A percentile compares a stretch with the other conserved stretches of the same genome.
phyloP scores from a whole-genome alignment of 2,888 invertebrate genomes.

The Ashinkailepas kermadecensis region DNA sequence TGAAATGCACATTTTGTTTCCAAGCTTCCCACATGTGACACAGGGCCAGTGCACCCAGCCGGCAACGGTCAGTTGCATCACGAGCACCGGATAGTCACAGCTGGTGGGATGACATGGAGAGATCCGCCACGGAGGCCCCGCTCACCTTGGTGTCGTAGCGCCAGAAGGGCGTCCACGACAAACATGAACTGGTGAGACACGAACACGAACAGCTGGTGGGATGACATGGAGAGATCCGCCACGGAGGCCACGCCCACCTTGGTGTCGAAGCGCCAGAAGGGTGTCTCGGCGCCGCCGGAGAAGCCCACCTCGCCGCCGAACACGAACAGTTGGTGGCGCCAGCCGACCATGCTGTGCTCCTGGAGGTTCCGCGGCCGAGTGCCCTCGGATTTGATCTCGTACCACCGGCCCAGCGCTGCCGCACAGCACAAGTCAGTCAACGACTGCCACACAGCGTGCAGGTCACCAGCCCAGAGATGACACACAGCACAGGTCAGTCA shows the following conservation, averaged over 20 bases:
- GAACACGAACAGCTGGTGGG: too few species aligned
- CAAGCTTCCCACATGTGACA: too few species aligned
- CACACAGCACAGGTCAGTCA: too few species aligned
- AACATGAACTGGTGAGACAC: conserved; percentile 62
- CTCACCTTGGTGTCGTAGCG: conserved; percentile 65
- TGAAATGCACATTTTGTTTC: too few species aligned
- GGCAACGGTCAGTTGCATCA: too few species aligned
- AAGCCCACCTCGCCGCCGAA: conserved; percentile 82
- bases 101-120: too few species aligned
- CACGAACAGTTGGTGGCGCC: conserved; percentile 65
- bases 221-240: too few species aligned
- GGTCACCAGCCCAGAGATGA: too few species aligned
- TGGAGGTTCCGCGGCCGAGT: conserved; percentile 71
- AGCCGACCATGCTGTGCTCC: conserved; percentile 74
- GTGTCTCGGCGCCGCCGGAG: conserved; percentile 66
- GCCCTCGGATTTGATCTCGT: conserved; percentile 53
- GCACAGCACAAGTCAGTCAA: too few species aligned
- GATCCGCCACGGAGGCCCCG: too few species aligned
- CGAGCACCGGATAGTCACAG: not conserved
- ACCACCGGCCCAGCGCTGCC: conserved; percentile 66
- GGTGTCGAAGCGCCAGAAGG: conserved; percentile 74
- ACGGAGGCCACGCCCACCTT: conserved; percentile 47
- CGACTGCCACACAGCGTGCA: too few species aligned
- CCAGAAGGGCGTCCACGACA: conserved; percentile 85
- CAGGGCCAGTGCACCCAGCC: too few species aligned